These are phyloP conservation scores for Rhagium mordax DNA, from an alignment of 2,888 invertebrate genomes.

Conservation along the genomic window DNA sequence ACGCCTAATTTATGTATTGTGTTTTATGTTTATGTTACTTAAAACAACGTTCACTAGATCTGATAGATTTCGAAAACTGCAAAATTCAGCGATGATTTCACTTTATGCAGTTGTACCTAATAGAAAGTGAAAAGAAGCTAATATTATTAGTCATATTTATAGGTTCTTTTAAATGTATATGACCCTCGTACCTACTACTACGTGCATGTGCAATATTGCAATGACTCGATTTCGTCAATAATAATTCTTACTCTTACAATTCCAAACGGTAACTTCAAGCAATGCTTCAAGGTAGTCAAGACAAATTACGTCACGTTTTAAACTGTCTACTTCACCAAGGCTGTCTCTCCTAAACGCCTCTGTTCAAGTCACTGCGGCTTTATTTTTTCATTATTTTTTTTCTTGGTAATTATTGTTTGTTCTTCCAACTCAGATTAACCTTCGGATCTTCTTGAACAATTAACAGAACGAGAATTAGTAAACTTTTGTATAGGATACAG, in stretches of 20 bases:
- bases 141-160: too few relatives aligned
- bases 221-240: not conserved
- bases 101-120: too few relatives aligned
- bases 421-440: not conserved
- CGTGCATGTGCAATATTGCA: not conserved
- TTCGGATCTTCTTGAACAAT: not conserved
- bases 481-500: not conserved
- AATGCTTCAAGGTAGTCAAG: slow-evolving; percentile 50
- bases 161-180: too few relatives aligned
- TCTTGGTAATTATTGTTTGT: not conserved
- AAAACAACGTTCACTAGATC: too few relatives aligned
- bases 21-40: too few relatives aligned
- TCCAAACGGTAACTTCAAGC: slow-evolving; percentile 40
- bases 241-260: not conserved
- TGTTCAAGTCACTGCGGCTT: not conserved
- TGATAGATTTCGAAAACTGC: too few relatives aligned
- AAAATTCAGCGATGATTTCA: too few relatives aligned
- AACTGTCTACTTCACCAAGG: slow-evolving; percentile 47
- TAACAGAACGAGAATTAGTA: not conserved
- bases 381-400: not conserved
- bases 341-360: slow-evolving; percentile 25
- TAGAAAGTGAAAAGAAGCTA: too few relatives aligned
- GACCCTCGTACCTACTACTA: not conserved
- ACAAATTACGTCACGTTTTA: slow-evolving; percentile 53
- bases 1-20: too few relatives aligned